Percentiles rank a stretch among this genome's conserved stretches.
phyloP scores from a whole-genome alignment of 1,140 invertebrate species.

The Vanessa tameamea region DNA sequence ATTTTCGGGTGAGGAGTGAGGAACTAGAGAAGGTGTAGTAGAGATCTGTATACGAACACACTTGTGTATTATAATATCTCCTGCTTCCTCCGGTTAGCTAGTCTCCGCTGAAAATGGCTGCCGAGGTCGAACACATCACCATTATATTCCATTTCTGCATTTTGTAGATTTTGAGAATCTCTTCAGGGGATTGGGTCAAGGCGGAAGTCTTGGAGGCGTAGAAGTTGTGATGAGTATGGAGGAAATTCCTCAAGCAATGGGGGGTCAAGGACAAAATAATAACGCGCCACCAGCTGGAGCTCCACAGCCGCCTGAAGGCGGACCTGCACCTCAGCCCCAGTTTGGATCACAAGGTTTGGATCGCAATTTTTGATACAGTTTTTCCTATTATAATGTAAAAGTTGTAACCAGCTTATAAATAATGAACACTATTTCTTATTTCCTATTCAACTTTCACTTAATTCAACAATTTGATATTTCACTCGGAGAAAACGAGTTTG shows the following conservation, averaged over 20 bases:
- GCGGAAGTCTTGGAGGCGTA: conserved; percentile 48
- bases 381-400: too few species aligned
- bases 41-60: too few species aligned
- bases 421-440: not conserved
- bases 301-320: not conserved
- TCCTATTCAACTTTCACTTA: not conserved
- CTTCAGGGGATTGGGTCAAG: conserved; percentile 51
- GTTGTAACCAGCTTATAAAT: too few species aligned
- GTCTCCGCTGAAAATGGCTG: too few species aligned
- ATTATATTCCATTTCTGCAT: conserved; percentile 28
- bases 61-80: too few species aligned
- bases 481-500: not conserved
- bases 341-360: conserved; percentile 32
- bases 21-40: too few species aligned
- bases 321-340: conserved; percentile 1
- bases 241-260: conserved; percentile 42
- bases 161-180: conserved; percentile 62
- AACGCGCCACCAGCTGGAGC: conserved; percentile 9
- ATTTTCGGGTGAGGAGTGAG: too few species aligned
- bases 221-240: conserved; percentile 64
- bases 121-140: too few species aligned
- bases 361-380: not conserved
- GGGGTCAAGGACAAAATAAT: not conserved
- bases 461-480: not conserved
- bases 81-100: too few species aligned